These are phyloP conservation scores for Ariopsis seemanni DNA, from an alignment of 2,113 vertebrate genomes.

Conservation along the genomic window DNA sequence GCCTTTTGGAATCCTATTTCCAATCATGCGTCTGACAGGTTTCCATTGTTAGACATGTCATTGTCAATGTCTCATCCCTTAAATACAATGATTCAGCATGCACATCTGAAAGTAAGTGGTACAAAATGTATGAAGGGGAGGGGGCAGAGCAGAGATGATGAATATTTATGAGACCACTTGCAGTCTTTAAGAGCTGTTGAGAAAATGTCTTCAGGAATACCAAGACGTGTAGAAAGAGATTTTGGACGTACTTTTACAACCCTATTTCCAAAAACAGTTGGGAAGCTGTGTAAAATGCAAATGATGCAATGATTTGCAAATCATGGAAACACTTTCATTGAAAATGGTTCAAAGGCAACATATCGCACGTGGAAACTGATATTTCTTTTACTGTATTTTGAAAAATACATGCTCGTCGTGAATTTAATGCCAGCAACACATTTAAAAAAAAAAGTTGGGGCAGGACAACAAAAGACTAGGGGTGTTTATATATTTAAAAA, in stretches of 20 bases:
- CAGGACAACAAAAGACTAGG: too few species aligned
- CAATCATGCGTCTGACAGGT: slow-evolving; percentile 19
- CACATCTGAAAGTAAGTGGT: slow-evolving; percentile 29
- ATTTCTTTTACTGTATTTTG: too few species aligned
- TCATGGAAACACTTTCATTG: too few species aligned
- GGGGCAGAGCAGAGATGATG: slow-evolving; percentile 18
- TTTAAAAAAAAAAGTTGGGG: too few species aligned
- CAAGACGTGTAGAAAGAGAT: neutral
- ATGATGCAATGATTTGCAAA: too few species aligned
- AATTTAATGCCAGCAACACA: too few species aligned
- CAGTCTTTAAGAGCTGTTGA: slow-evolving; percentile 6
- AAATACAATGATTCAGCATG: slow-evolving; percentile 31
- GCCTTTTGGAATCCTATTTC: slow-evolving; percentile 1
- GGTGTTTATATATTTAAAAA: too few species aligned
- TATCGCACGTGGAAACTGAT: too few species aligned
- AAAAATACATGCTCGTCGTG: too few species aligned
- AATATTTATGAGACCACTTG: slow-evolving; percentile 44
- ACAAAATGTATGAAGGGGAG: slow-evolving; percentile 19
- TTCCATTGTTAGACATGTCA: slow-evolving; percentile 41
- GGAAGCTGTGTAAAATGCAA: too few species aligned
- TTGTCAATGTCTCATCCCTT: slow-evolving; percentile 41
- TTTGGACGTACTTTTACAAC: neutral
- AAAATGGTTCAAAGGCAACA: too few species aligned
- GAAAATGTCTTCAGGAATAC: slow-evolving; percentile 14
- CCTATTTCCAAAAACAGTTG: too few species aligned